Evolutionary conservation across 1,140 invertebrate species (phyloP).

Genomic region (Hycleus phaleratus): DNA sequence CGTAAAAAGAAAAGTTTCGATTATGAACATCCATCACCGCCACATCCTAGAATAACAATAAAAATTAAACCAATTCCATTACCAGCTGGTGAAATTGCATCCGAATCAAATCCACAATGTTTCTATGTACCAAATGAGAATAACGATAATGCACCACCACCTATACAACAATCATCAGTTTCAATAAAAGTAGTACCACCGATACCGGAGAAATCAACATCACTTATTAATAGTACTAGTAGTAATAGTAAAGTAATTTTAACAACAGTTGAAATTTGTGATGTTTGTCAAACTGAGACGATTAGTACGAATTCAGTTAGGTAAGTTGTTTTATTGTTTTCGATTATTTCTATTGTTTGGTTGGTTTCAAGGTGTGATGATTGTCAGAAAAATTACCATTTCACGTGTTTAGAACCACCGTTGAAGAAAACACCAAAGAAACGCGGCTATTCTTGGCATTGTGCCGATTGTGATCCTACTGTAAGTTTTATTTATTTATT

Average conservation of each 20-base stretch:
- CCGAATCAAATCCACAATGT: constrained; percentile 55
- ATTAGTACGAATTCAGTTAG: constrained; percentile 59
- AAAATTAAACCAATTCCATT: constrained; percentile 76
- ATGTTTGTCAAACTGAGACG: constrained; percentile 56
- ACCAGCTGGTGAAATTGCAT: constrained; percentile 58
- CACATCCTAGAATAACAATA: constrained; percentile 66
- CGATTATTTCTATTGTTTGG: not conserved
- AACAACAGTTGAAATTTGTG: constrained; percentile 41
- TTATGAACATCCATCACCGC: constrained; percentile 46
- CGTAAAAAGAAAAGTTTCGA: constrained; percentile 66
- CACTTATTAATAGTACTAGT: not conserved
- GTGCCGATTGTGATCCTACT: constrained; percentile 89
- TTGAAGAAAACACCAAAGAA: constrained; percentile 89
- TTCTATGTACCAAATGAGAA: constrained; percentile 64
- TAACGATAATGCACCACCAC: constrained; percentile 54
- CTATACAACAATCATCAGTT: constrained; percentile 20
- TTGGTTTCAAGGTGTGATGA: constrained; percentile 72
- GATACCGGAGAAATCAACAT: not conserved
- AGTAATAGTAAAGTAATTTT: not conserved
- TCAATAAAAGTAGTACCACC: constrained; percentile 2
- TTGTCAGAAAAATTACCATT: constrained; percentile 85
- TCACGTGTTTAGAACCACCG: constrained; percentile 84
- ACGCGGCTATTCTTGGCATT: constrained; percentile 91
- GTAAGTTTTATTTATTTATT: constrained; percentile 51
- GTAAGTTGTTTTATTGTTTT: constrained; percentile 41